Evolutionary conservation across 2,113 vertebrate species (phyloP), one percentile per base, ranked within the genome.

Genomic region (Salvelinus alpinus): DNA sequence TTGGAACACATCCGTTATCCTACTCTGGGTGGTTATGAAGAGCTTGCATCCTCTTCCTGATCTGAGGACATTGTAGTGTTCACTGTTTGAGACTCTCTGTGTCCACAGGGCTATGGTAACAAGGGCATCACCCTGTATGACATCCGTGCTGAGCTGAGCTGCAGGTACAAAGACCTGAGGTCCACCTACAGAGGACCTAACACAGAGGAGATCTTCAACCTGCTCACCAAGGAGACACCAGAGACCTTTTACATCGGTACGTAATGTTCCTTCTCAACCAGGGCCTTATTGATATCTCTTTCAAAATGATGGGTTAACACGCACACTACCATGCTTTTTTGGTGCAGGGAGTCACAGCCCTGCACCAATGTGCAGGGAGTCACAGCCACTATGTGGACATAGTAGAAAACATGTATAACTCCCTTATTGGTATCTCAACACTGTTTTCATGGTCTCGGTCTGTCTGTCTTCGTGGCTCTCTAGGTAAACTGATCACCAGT

Each of bases 101-200:
- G 31, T 68, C 31, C 27, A 68, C 89, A 97, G 95, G 96, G 96
- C 73, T 97, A 97, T 0, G 96, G 96, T 27, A 96, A 97, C 90
- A 97, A 97, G 76, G 95, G 96, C 47, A 96, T 97, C 89, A 97
- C 96, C 27, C 66, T 97, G 13, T 97, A 97, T 4, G 96, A 97
- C 85, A 97, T 97, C 80, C 94, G 95, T 68, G 95, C 96, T 0
- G 96, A 97, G 78, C 93, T 97, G 6, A 96, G 95, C 88, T 97
- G 95, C 90, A 91, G 96, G n/a, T 97, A 97, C 84, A 96, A 96
- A 90, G 96, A 97, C 86, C 92, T 96, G 70, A 89, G 96, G 74
- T 95, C 94, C 20, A 91, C 92, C 0, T 97, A 95, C 82, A 93
- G 95, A 70, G 92, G 95, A 59, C 90, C 95, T 29, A 97, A 96